Evolutionary conservation across 2,113 vertebrate genomes (phyloP).

Genomic region (Istiophorus platypterus): DNA sequence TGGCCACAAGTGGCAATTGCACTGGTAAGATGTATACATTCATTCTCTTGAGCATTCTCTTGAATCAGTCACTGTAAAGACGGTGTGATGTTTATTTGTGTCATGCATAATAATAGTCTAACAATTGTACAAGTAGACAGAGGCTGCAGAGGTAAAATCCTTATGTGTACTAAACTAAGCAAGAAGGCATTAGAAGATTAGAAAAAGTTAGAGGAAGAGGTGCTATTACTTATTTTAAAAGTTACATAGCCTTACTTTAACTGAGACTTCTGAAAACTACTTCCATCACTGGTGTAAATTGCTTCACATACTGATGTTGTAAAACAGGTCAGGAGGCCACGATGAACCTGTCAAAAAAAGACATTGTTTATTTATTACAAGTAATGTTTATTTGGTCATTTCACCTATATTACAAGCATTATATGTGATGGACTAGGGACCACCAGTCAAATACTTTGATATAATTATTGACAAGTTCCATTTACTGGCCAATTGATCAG

Average conservation of each 20-base stretch:
- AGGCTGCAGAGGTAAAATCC: too few species aligned
- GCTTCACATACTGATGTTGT: neutral
- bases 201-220: neutral
- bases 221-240: neutral
- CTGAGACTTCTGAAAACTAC: too few species aligned
- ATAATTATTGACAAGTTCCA: neutral
- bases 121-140: neutral
- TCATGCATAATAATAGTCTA: too few species aligned
- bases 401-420: neutral
- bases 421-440: neutral
- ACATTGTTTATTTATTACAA: neutral
- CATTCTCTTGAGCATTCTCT: too few species aligned
- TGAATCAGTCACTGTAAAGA: too few species aligned
- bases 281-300: neutral
- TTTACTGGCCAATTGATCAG: neutral
- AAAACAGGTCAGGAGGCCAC: neutral
- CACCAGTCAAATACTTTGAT: neutral
- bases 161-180: neutral
- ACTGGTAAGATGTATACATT: too few species aligned
- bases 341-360: neutral
- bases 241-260: too few species aligned
- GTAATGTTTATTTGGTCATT: neutral
- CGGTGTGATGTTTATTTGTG: too few species aligned
- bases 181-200: neutral
- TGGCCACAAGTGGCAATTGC: too few species aligned